A percentile compares a stretch with the other conserved stretches of the same genome.
phyloP scores from a whole-genome alignment of 2,113 vertebrate genomes.

The Channa maculata region DNA sequence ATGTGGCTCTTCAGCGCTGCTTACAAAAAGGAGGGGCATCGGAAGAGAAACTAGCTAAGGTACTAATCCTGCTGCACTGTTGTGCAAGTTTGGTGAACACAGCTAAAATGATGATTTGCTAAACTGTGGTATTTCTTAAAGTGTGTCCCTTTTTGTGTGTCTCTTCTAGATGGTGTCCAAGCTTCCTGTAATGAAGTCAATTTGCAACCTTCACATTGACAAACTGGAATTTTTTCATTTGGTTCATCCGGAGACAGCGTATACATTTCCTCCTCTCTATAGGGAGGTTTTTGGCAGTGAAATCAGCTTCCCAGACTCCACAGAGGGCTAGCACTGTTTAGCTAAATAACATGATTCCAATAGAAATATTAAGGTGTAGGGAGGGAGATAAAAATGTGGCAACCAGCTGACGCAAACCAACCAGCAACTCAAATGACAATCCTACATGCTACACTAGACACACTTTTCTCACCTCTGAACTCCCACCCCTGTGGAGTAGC shows the following conservation, averaged over 20 bases:
- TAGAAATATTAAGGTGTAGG: slow-evolving; percentile 46
- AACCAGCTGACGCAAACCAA: slow-evolving; percentile 73
- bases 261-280: slow-evolving; percentile 90
- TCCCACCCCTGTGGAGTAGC: slow-evolving; percentile 46
- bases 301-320: slow-evolving; percentile 87
- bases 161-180: slow-evolving; percentile 90
- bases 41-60: slow-evolving; percentile 91
- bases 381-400: slow-evolving; percentile 61
- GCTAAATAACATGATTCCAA: slow-evolving; percentile 34
- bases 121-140: background rate
- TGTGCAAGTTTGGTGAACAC: background rate
- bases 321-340: slow-evolving; percentile 81
- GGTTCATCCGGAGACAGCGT: slow-evolving; percentile 89
- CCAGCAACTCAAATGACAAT: slow-evolving; percentile 82
- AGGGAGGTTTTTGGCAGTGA: slow-evolving; percentile 92
- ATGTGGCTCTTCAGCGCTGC: slow-evolving; percentile 87
- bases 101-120: background rate
- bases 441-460: slow-evolving; percentile 80
- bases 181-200: slow-evolving; percentile 90
- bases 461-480: slow-evolving; percentile 69
- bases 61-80: slow-evolving; percentile 45
- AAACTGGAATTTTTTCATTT: slow-evolving; percentile 93
- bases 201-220: slow-evolving; percentile 92
- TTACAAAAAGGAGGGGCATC: slow-evolving; percentile 85
- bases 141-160: background rate